Evolutionary conservation across 1,140 invertebrate species (phyloP).

Genomic region (Scaptomyza hsui): DNA sequence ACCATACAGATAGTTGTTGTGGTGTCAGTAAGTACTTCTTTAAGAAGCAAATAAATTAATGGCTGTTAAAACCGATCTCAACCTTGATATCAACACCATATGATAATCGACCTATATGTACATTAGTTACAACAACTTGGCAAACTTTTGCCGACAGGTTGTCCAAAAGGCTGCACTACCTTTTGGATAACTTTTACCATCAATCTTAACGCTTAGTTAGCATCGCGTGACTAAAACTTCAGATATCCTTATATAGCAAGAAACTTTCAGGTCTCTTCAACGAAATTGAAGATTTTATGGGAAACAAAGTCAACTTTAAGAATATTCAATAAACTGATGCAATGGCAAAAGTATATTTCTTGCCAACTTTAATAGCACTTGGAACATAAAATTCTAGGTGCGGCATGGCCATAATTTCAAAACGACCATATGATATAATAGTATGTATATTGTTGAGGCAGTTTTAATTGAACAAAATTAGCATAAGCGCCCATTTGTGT

Average conservation of each 20-base stretch:
- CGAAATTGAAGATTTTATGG: slow-evolving; percentile 1
- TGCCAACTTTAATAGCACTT: slow-evolving; percentile 28
- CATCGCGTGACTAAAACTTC: slow-evolving; percentile 65
- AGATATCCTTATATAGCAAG: slow-evolving; percentile 9
- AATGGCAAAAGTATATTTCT: slow-evolving; percentile 34
- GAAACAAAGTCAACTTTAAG: neutral
- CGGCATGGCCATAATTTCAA: slow-evolving; percentile 13
- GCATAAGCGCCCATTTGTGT: slow-evolving; percentile 56
- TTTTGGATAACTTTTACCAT: slow-evolving; percentile 37
- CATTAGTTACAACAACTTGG: slow-evolving; percentile 31
- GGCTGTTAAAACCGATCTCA: neutral
- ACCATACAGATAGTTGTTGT: too few species aligned
- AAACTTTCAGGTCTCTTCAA: slow-evolving; percentile 44
- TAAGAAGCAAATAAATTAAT: neutral
- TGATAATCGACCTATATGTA: slow-evolving; percentile 20
- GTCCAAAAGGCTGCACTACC: slow-evolving; percentile 28
- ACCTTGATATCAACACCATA: slow-evolving; percentile 27
- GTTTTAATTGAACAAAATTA: slow-evolving; percentile 65
- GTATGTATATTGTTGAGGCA: slow-evolving; percentile 1
- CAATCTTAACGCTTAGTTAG: slow-evolving; percentile 72
- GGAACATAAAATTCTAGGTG: slow-evolving; percentile 44
- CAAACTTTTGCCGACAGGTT: slow-evolving; percentile 63
- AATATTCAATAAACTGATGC: slow-evolving; percentile 31
- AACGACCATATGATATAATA: neutral
- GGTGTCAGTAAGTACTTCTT: too few species aligned